These are phyloP conservation scores for Leptobrachium ailaonicum DNA, from an alignment of 2,113 vertebrate species.

Conservation along the genomic window DNA sequence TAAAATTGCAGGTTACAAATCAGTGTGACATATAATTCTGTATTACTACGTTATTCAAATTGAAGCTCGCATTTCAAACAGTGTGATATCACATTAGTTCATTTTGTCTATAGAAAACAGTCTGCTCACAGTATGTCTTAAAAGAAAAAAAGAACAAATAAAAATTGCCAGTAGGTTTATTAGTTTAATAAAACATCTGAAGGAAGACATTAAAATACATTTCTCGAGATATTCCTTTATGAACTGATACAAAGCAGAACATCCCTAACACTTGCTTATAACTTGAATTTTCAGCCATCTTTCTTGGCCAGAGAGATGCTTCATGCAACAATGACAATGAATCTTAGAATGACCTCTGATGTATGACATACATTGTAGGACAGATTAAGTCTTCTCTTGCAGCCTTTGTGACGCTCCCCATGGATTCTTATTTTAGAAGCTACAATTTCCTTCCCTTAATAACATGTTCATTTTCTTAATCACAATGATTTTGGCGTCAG, in stretches of 20 bases:
- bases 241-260: background rate
- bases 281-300: background rate
- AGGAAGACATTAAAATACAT: constrained; percentile 11
- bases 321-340: constrained; percentile 17
- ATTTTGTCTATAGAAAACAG: constrained; percentile 7
- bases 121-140: constrained; percentile 19
- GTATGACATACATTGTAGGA: constrained; percentile 24
- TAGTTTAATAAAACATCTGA: constrained; percentile 7
- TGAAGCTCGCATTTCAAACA: background rate
- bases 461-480: constrained; percentile 43
- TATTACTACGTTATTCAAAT: background rate
- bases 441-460: constrained; percentile 48
- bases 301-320: constrained; percentile 1
- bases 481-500: constrained; percentile 38
- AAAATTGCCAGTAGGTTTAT: constrained; percentile 11
- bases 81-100: constrained; percentile 4
- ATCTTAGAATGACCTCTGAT: constrained; percentile 27
- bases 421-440: constrained; percentile 44
- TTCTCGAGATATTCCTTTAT: constrained; percentile 15
- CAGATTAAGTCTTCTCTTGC: constrained; percentile 30
- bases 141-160: constrained; percentile 16
- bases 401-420: constrained; percentile 20
- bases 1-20: background rate
- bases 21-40: background rate
- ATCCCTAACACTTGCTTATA: no score